phyloP scores from a whole-genome alignment of 2,888 invertebrate genomes.

The Adela reaumurella region DNA sequence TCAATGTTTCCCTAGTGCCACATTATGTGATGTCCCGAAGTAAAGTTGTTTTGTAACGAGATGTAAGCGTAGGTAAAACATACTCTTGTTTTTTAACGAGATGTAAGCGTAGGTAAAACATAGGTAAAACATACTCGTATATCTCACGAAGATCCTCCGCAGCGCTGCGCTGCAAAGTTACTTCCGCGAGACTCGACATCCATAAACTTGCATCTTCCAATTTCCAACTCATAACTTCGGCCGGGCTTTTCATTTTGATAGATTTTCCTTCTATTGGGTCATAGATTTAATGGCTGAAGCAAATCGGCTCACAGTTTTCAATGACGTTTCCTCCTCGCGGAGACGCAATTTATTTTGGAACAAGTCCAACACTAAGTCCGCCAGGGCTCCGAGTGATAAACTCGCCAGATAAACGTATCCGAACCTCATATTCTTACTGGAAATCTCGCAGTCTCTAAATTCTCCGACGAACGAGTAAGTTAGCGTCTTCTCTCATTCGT shows the following conservation, averaged over 20 bases:
- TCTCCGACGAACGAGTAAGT: not conserved
- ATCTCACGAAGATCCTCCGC: no score
- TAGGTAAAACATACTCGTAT: no score
- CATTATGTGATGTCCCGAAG: no score
- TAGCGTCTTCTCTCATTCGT: not conserved
- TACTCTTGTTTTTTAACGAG: no score
- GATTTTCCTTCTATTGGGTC: not conserved
- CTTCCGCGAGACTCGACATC: no score
- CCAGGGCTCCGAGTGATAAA: not conserved
- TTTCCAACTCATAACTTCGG: no score
- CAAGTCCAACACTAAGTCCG: not conserved
- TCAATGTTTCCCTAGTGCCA: no score
- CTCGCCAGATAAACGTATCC: not conserved
- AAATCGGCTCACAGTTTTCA: not conserved
- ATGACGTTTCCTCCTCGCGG: not conserved
- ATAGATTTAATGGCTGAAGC: not conserved
- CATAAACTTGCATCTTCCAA: no score
- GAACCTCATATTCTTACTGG: not conserved
- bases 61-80: no score
- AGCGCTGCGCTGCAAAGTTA: no score
- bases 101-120: no score
- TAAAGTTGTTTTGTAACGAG: no score
- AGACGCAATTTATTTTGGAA: not conserved
- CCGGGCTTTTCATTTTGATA: not conserved
- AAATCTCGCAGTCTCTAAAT: not conserved